Percentiles rank a stretch among this genome's conserved stretches.
Evolutionary conservation across 2,113 vertebrate species (phyloP).

Genomic region (Gopherus flavomarginatus): DNA sequence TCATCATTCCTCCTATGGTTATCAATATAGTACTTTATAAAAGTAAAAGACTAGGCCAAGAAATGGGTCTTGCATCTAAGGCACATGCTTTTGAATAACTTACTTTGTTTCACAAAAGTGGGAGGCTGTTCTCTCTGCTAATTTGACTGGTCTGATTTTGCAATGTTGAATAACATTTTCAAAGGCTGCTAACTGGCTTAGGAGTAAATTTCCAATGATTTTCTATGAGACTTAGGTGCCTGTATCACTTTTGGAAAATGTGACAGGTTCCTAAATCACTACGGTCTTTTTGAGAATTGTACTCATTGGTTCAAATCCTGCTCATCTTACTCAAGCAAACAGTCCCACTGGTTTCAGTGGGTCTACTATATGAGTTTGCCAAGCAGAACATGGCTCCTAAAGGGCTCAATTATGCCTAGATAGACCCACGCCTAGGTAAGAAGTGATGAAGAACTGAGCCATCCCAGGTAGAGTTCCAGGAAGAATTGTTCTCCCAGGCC

Average conservation of each 20-base stretch:
- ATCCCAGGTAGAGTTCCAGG: not conserved
- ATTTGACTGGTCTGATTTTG: not conserved
- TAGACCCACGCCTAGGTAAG: not conserved
- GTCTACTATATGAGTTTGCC: not conserved
- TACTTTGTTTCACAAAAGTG: not conserved
- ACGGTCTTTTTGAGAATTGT: not conserved
- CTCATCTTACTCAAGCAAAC: not conserved
- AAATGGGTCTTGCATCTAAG: not conserved
- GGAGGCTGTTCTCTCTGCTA: not conserved
- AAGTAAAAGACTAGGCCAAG: not conserved
- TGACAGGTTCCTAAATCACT: not conserved
- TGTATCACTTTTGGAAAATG: not conserved
- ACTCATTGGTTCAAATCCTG: not conserved
- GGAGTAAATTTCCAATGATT: not conserved
- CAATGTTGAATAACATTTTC: not conserved
- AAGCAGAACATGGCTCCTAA: not conserved
- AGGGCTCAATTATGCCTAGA: not conserved
- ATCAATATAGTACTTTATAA: not conserved
- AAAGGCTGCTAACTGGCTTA: not conserved
- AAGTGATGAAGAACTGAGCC: not conserved
- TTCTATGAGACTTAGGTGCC: not conserved
- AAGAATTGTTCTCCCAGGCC: not conserved
- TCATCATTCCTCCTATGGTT: not conserved
- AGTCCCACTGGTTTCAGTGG: not conserved
- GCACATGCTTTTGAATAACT: not conserved